These are phyloP conservation scores for Agapostemon virescens DNA, from an alignment of 2,888 invertebrate species.

Conservation along the genomic window DNA sequence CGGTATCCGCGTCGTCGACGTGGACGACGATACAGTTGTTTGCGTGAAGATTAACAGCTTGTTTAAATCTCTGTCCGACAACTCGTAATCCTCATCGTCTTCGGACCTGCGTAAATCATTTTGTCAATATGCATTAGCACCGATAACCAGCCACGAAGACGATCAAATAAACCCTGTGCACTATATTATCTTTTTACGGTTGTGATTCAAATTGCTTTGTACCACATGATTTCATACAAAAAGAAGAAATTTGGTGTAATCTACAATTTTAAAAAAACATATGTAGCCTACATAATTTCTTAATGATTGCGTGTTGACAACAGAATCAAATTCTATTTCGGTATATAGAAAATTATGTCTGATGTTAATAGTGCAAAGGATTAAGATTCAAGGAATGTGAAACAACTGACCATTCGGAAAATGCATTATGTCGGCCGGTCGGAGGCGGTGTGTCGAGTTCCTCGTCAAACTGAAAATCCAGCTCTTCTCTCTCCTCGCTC, in stretches of 20 bases:
- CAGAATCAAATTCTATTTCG: too few relatives aligned
- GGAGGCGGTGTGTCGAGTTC: conserved; percentile 90
- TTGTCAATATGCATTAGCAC: background rate
- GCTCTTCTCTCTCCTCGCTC: conserved; percentile 86
- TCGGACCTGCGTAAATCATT: conserved; percentile 84
- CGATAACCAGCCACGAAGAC: background rate
- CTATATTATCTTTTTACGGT: too few relatives aligned
- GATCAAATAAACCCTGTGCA: too few relatives aligned
- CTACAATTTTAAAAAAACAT: too few relatives aligned
- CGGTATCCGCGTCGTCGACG: conserved; percentile 83
- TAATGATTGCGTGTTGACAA: too few relatives aligned
- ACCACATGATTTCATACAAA: too few relatives aligned
- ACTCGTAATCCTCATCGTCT: conserved; percentile 91
- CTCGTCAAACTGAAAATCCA: conserved; percentile 98
- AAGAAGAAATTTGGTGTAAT: too few relatives aligned
- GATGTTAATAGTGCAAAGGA: too few relatives aligned
- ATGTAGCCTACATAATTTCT: too few relatives aligned
- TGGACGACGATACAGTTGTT: conserved; percentile 77
- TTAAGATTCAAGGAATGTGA: background rate
- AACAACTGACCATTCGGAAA: conserved; percentile 85
- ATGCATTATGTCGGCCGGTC: conserved; percentile 90
- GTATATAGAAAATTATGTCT: too few relatives aligned
- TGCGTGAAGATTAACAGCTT: conserved; percentile 97
- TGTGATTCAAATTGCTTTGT: too few relatives aligned
- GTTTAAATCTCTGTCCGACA: conserved; percentile 95